Evolutionary conservation across 2,797 vertebrate genomes (phyloP), one percentile per base, ranked within the genome.

Genomic region (Enteromius fasciolatus): DNA sequence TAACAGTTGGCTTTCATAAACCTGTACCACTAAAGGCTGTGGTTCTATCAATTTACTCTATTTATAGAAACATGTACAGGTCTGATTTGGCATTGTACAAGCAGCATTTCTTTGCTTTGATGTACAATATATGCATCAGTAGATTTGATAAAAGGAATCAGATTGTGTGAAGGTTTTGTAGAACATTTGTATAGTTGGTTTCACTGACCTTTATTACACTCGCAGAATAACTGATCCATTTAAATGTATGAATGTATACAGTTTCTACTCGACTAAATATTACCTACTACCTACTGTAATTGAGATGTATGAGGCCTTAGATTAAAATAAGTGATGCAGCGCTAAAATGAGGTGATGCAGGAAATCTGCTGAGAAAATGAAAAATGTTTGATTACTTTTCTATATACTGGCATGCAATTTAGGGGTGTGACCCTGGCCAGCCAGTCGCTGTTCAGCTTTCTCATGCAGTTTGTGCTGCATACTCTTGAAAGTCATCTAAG

Each of bases 301-400:
- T 59, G 36, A 61, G 36, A 61, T 17, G n/a, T 57, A 76, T 44
- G 36, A 23, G 69, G 33, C 20, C 50, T 75, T 75, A 39, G 50
- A 57, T 75, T 23, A 39, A 33, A 72, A 72, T 20, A 75, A 15
- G 12, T 39, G 31, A 39, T 36, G 6, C 20, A 36, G 72, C 14
- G 20, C 50, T 54, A 50, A 59, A n/a, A 76, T 59, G 36, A 76
- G 33, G 52, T 25, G 73, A 59, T 44, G 36, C 73, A 61, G n/a
- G 36, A 59, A 76, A 59, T 76, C n/a, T 54, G 72, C 72, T 54
- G 20, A 23, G 50, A n/a, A 74, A 74, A 72, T 70, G 3, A 67
- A 44, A 70, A 70, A 48, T 9, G 3, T 54, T 36, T 9, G 48
- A 36, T 54, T 36, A 54, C 48, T 54, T 74, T 74, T 48, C 39